Percentiles rank a stretch among this genome's conserved stretches.
phyloP scores from a whole-genome alignment of 2,113 vertebrate genomes.

The Notarius quadriscutis region DNA sequence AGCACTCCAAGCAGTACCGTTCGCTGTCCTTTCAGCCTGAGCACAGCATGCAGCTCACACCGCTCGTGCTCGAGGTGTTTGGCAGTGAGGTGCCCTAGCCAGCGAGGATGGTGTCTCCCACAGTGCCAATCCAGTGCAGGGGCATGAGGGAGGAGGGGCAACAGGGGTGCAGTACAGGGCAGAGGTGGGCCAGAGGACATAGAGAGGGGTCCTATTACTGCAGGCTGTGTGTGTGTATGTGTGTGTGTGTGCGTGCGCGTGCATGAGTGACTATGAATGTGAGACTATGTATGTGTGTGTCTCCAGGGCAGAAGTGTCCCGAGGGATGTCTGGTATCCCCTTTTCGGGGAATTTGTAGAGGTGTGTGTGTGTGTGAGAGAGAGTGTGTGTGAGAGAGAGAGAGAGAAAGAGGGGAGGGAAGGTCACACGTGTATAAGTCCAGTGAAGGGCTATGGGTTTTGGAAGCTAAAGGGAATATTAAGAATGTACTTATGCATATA shows the following conservation, averaged over 20 bases:
- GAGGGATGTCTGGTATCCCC: constrained; percentile 24
- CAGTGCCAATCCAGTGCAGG: background rate
- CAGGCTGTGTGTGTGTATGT: constrained; percentile 2
- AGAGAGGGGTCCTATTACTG: background rate
- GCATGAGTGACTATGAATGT: background rate
- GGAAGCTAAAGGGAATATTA: constrained; percentile 65
- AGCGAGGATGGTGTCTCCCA: constrained; percentile 4
- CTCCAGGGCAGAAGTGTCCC: constrained; percentile 8
- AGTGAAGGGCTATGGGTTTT: constrained; percentile 35
- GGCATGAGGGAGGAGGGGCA: constrained; percentile 18
- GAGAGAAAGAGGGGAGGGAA: background rate
- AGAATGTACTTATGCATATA: constrained; percentile 73
- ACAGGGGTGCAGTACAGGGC: constrained; percentile 38
- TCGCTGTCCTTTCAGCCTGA: constrained; percentile 89
- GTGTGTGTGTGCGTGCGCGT: background rate
- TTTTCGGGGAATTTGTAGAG: constrained; percentile 33
- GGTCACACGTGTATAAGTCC: background rate
- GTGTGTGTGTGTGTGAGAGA: background rate
- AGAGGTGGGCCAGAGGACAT: constrained; percentile 26
- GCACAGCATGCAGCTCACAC: constrained; percentile 95
- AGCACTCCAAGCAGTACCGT: constrained; percentile 96
- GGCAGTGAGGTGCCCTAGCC: constrained; percentile 90
- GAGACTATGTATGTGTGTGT: background rate
- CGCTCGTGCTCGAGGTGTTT: constrained; percentile 92
- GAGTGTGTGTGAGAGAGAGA: background rate